These are phyloP conservation scores for Dioctria linearis DNA, from an alignment of 2,888 invertebrate genomes.

Conservation along the genomic window DNA sequence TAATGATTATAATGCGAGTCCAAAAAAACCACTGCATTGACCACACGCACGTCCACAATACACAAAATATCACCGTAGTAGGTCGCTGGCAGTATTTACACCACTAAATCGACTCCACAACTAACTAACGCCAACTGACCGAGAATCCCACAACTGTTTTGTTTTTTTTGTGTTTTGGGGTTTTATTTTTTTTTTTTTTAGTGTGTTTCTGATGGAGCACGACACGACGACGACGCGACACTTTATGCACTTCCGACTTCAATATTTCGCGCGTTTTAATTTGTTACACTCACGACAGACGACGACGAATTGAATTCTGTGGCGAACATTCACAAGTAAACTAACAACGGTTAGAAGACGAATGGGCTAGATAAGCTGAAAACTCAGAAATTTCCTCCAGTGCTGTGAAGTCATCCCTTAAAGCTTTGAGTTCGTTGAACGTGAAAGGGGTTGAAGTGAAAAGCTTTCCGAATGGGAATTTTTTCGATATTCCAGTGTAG, in stretches of 20 bases:
- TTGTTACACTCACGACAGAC: constrained; percentile 31
- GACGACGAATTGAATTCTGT: constrained; percentile 29
- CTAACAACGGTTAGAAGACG: constrained; percentile 30
- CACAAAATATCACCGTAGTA: background rate
- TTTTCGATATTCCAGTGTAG: constrained; percentile 39
- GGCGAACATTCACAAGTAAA: constrained; percentile 23
- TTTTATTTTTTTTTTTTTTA: too few relatives aligned
- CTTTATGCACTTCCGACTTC: constrained; percentile 31
- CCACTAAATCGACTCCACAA: constrained; percentile 31
- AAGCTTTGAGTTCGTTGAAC: constrained; percentile 25
- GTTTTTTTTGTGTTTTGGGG: background rate
- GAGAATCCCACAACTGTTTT: background rate
- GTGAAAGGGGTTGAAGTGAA: background rate
- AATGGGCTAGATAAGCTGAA: constrained; percentile 26
- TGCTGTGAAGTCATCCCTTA: background rate
- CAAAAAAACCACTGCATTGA: constrained; percentile 4
- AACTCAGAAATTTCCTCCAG: constrained; percentile 27
- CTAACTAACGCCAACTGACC: constrained; percentile 20
- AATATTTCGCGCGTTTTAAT: constrained; percentile 27
- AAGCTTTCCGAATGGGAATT: constrained; percentile 8
- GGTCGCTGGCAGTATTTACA: background rate
- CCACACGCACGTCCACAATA: background rate
- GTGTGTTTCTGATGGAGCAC: background rate
- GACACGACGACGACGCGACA: background rate
- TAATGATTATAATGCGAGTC: background rate